Conservation (phyloP, 2,113 vertebrate genomes). For the Peromyscus maniculatus region DNA sequence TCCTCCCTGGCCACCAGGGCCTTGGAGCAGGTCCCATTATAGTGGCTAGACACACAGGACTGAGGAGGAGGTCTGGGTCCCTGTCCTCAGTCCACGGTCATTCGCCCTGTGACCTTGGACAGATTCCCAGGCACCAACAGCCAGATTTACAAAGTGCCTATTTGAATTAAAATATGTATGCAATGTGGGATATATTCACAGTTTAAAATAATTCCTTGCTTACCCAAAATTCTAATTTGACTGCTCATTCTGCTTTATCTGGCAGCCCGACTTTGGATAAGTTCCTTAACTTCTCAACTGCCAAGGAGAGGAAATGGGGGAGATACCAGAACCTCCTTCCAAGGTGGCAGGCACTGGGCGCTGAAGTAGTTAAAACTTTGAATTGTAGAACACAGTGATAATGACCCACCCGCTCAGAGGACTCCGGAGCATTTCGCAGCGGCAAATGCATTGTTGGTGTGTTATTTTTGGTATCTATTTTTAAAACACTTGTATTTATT, state of each 20-base stretch:
- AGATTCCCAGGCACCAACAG: neutral
- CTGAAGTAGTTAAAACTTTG: conserved; percentile 16
- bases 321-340: neutral
- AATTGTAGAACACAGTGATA: neutral
- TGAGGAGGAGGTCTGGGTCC: neutral
- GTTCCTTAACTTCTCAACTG: conserved; percentile 44
- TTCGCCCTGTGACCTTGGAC: neutral
- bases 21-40: neutral
- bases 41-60: neutral
- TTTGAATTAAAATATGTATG: conserved; percentile 60
- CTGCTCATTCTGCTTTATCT: conserved; percentile 70
- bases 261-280: conserved; percentile 42
- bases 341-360: neutral
- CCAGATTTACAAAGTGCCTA: conserved; percentile 33
- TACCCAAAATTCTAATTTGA: conserved; percentile 74
- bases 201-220: conserved; percentile 43
- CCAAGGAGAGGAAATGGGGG: neutral
- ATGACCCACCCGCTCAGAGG: neutral
- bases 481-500: neutral
- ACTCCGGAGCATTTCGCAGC: neutral
- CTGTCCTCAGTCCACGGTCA: neutral
- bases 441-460: neutral
- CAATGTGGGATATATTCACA: conserved; percentile 44
- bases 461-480: neutral
- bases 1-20: neutral